phyloP scores from a whole-genome alignment of 2,113 vertebrate species.

The Dinomys branickii region DNA sequence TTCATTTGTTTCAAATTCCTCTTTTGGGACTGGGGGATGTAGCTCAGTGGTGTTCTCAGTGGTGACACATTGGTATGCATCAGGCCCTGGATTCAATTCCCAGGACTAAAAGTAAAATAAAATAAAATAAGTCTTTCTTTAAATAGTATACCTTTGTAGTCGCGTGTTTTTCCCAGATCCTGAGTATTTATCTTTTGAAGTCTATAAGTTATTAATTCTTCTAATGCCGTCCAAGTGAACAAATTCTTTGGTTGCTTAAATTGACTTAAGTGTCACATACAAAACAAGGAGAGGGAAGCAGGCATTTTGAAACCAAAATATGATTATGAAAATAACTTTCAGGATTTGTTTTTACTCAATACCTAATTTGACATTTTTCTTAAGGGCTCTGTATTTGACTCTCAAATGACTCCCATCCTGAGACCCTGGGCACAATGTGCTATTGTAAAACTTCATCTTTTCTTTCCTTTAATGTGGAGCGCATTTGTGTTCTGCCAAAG shows the following conservation, averaged over 20 bases:
- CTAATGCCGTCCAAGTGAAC: not conserved
- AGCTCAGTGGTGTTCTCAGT: not conserved
- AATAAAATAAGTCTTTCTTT: conserved; percentile 5
- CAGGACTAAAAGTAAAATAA: not conserved
- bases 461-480: not conserved
- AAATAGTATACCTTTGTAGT: conserved; percentile 46
- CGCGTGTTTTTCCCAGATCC: not conserved
- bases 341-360: conserved; percentile 34
- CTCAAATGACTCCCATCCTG: not conserved
- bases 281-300: not conserved
- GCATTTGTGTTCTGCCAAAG: conserved; percentile 23
- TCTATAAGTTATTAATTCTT: not conserved
- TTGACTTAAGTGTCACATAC: conserved; percentile 10
- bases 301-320: conserved; percentile 52
- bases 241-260: conserved; percentile 54
- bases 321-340: conserved; percentile 38
- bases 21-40: not conserved
- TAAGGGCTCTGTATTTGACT: conserved; percentile 26
- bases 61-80: too few relatives aligned
- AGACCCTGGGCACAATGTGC: not conserved
- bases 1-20: conserved; percentile 22
- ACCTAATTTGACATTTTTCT: conserved; percentile 45
- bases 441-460: conserved; percentile 42
- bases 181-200: conserved; percentile 26
- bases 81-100: not conserved